Percentiles rank a stretch among this genome's conserved stretches.
These are phyloP conservation scores for Hirudinaria manillensis DNA, from an alignment of 2,888 invertebrate genomes.

Conservation along the genomic window DNA sequence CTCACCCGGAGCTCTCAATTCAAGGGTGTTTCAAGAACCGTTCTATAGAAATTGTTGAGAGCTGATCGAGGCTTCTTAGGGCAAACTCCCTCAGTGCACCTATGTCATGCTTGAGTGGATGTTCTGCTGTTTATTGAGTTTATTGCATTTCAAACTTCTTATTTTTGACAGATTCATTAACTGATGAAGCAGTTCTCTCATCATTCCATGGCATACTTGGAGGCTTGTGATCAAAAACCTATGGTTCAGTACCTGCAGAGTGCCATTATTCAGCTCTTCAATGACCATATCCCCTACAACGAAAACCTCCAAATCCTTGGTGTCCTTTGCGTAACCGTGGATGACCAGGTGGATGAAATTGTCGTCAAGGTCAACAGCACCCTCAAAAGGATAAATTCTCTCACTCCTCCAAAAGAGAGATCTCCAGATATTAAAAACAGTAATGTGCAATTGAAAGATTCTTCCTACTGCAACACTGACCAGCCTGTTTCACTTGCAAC, in stretches of 20 bases:
- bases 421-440: not conserved
- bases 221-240: constrained; percentile 12
- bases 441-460: not conserved
- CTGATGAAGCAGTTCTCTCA: constrained; percentile 1
- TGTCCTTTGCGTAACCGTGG: constrained; percentile 41
- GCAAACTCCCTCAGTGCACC: no score
- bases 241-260: constrained; percentile 39
- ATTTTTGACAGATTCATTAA: not conserved
- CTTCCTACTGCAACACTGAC: not conserved
- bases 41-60: no score
- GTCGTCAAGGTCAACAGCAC: constrained; percentile 42
- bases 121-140: no score
- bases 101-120: no score
- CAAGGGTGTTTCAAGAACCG: no score
- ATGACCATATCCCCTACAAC: constrained; percentile 40
- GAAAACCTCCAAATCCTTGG: constrained; percentile 42
- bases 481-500: not conserved
- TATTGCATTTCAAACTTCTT: not conserved
- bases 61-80: no score
- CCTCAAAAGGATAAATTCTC: constrained; percentile 39
- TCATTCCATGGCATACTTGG: constrained; percentile 13
- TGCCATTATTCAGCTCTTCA: constrained; percentile 41
- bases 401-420: constrained; percentile 33
- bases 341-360: constrained; percentile 40
- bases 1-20: no score